phyloP scores from a whole-genome alignment of 2,797 vertebrate genomes.

The Sebastes itinus region DNA sequence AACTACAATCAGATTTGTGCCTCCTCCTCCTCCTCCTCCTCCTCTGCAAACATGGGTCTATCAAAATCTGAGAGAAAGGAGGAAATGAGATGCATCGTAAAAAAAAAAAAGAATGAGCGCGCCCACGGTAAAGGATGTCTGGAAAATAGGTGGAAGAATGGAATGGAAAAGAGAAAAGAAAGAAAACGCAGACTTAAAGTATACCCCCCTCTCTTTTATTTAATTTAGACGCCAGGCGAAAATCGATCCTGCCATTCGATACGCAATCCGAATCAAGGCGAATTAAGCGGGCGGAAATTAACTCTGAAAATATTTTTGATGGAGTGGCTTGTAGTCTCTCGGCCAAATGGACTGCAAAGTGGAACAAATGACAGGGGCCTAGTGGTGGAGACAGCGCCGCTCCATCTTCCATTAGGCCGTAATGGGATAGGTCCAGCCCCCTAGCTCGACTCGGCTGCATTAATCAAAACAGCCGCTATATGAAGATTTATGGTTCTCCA shows the following conservation, averaged over 20 bases:
- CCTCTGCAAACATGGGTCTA: conserved; percentile 74
- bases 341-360: conserved; percentile 98
- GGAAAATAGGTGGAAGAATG: conserved; percentile 78
- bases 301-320: conserved; percentile 98
- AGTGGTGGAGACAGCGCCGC: conserved; percentile 96
- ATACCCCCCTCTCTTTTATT: conserved; percentile 89
- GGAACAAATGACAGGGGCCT: conserved; percentile 98
- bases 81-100: conserved; percentile 83
- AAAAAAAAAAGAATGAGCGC: conserved; percentile 75
- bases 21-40: conserved; percentile 27
- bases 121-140: conserved; percentile 79
- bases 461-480: conserved; percentile 96
- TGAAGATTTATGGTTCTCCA: conserved; percentile 98
- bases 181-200: conserved; percentile 87
- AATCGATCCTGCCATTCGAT: conserved; percentile 97
- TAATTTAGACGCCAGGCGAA: conserved; percentile 96
- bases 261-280: conserved; percentile 95
- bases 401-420: conserved; percentile 99
- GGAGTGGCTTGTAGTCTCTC: conserved; percentile 95
- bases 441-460: conserved; percentile 93
- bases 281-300: conserved; percentile 96
- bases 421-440: conserved; percentile 97
- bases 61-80: conserved; percentile 78
- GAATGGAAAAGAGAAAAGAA: conserved; percentile 83
- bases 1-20: conserved; percentile 71